phyloP scores from a whole-genome alignment of 2,888 invertebrate genomes.

The Perdita meconis region DNA sequence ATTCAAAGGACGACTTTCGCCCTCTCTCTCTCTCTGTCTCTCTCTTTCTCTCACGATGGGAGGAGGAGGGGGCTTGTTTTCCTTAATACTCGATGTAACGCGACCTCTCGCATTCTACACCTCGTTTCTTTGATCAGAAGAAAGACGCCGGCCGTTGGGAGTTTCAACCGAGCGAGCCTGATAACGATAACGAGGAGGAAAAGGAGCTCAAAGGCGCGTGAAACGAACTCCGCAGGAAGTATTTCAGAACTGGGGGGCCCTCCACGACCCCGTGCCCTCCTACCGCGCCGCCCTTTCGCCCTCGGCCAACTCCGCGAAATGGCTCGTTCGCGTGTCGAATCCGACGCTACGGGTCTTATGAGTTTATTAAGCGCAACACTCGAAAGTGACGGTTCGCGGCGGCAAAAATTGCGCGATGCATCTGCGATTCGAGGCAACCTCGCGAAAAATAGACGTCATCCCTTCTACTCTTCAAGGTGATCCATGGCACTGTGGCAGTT shows the following conservation, averaged over 20 bases:
- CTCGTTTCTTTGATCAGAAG: conserved; percentile 54
- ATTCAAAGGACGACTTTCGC: conserved; percentile 52
- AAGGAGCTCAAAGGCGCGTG: not conserved
- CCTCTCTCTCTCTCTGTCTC: too few relatives aligned
- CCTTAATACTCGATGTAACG: conserved; percentile 63
- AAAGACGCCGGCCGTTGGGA: conserved; percentile 18
- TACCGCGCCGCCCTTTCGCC: not conserved
- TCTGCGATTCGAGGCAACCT: not conserved
- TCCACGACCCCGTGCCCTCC: not conserved
- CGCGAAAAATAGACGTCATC: conserved; percentile 23
- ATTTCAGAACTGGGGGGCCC: too few relatives aligned
- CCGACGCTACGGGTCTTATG: conserved; percentile 14
- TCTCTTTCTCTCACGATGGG: too few relatives aligned
- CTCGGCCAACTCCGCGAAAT: conserved; percentile 26
- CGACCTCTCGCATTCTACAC: conserved; percentile 51
- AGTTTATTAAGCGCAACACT: conserved; percentile 43
- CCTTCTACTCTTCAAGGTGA: not conserved
- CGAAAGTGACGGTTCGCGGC: conserved; percentile 14
- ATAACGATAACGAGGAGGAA: conserved; percentile 39
- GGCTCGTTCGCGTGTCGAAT: conserved; percentile 36
- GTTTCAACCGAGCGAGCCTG: conserved; percentile 5
- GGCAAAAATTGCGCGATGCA: conserved; percentile 16
- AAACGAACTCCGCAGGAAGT: conserved; percentile 28
- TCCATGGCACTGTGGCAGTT: conserved; percentile 16
- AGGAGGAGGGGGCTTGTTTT: conserved; percentile 50